Conservation (phyloP, 2,888 invertebrate genomes). For the Punctoribates punctum region DNA sequence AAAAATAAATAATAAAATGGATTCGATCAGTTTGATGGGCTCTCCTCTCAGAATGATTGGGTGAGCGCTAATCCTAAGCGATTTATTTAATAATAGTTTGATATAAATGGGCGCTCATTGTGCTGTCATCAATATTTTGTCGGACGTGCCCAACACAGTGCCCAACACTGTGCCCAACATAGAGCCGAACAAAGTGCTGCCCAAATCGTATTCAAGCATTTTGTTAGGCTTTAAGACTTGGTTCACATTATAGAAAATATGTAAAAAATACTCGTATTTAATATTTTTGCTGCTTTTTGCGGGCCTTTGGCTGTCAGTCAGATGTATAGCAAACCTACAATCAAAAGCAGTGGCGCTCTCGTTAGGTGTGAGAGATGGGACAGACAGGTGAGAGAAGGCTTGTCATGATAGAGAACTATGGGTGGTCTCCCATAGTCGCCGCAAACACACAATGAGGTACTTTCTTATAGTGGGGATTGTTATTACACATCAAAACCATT, state of each 20-base stretch:
- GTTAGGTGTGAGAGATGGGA: constrained; percentile 6
- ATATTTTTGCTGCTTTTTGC: background rate
- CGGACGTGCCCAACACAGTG: constrained; percentile 8
- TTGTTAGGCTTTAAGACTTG: background rate
- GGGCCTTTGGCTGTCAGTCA: constrained; percentile 8
- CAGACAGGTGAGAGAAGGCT: constrained; percentile 12
- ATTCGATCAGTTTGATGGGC: background rate
- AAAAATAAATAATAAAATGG: background rate
- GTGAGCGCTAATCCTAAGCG: constrained; percentile 9
- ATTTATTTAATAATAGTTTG: background rate
- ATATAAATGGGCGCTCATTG: constrained; percentile 1
- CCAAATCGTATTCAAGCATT: constrained; percentile 1
- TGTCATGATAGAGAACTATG: constrained; percentile 6
- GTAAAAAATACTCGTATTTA: background rate
- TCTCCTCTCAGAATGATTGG: background rate
- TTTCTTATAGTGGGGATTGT: background rate
- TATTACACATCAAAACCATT: background rate
- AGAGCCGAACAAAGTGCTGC: no score
- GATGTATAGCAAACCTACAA: background rate
- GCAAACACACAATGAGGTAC: background rate
- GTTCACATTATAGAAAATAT: background rate
- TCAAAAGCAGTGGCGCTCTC: constrained; percentile 2
- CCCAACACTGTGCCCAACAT: no score
- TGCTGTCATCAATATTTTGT: constrained; percentile 7
- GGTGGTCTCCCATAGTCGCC: background rate